Evolutionary conservation across 2,888 invertebrate genomes (phyloP).

Genomic region (Amphimallon solstitiale): DNA sequence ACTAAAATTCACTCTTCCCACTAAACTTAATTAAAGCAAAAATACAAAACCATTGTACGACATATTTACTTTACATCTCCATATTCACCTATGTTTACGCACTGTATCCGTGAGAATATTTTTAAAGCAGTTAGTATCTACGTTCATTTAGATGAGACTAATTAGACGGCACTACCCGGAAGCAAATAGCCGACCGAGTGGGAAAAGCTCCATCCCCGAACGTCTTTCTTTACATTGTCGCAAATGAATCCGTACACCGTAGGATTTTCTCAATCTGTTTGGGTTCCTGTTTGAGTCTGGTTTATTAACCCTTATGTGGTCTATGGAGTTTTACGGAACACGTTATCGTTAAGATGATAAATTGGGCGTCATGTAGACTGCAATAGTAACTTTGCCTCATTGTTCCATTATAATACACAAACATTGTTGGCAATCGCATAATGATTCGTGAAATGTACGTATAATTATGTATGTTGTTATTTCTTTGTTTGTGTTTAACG

Average conservation of each 20-base stretch:
- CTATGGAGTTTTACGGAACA: conserved; percentile 13
- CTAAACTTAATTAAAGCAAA: no score
- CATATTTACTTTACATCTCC: no score
- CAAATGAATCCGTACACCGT: not conserved
- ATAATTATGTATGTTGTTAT: no score
- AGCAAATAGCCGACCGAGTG: not conserved
- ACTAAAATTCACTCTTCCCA: no score
- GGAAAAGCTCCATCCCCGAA: conserved; percentile 13
- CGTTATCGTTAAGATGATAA: conserved; percentile 29
- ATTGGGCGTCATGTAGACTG: conserved; percentile 32
- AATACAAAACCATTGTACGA: no score
- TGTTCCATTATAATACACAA: conserved; percentile 5
- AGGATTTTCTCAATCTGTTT: conserved; percentile 16
- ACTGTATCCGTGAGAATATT: no score
- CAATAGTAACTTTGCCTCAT: conserved; percentile 10
- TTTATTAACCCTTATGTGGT: conserved; percentile 33
- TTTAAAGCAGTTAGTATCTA: no score
- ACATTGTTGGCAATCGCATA: conserved; percentile 10
- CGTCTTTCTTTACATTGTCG: conserved; percentile 21
- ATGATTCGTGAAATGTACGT: no score
- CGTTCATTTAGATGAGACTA: no score
- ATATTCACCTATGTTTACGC: no score
- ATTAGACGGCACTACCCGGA: no score
- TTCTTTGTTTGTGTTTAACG: no score
- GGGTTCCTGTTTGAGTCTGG: conserved; percentile 18